A percentile compares a stretch with the other conserved stretches of the same genome.
phyloP scores from a whole-genome alignment of 2,888 invertebrate genomes.

The Trissonchulus sp. region DNA sequence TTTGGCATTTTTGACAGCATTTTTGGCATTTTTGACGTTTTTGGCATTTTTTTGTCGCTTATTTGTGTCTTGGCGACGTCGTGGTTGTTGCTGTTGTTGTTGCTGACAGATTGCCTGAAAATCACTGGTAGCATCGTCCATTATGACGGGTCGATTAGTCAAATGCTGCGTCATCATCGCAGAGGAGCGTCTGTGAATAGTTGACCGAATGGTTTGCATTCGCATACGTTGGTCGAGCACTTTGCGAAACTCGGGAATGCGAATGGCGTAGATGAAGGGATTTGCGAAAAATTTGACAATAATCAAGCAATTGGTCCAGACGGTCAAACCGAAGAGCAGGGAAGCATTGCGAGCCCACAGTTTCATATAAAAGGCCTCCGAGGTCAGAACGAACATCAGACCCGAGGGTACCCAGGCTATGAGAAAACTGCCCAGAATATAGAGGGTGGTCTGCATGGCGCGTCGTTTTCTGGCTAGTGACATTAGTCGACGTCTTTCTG shows the following conservation, averaged over 20 bases:
- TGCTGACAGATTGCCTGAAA: no score
- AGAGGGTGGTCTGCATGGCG: slow-evolving; percentile 19
- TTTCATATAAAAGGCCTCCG: not conserved
- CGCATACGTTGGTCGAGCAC: not conserved
- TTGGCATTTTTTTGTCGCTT: not conserved
- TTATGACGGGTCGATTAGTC: no score
- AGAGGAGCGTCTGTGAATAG: no score
- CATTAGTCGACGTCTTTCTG: slow-evolving; percentile 12
- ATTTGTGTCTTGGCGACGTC: not conserved
- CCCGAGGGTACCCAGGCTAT: slow-evolving; percentile 24
- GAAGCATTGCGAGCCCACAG: not conserved
- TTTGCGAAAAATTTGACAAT: slow-evolving; percentile 14
- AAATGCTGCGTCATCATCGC: no score
- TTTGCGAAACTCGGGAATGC: slow-evolving; percentile 12
- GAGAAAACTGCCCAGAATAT: slow-evolving; percentile 23
- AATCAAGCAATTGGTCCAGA: not conserved
- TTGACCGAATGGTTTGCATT: no score
- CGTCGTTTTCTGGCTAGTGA: slow-evolving; percentile 21
- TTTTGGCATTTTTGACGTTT: not conserved
- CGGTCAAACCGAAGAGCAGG: not conserved
- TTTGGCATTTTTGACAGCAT: not conserved
- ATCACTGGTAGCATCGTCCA: no score
- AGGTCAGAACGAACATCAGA: slow-evolving; percentile 12
- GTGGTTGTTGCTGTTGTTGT: slow-evolving; percentile 13
- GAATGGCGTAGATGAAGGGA: slow-evolving; percentile 19